These are phyloP conservation scores for Lucinisca nassula DNA, from an alignment of 2,888 invertebrate genomes.

Conservation along the genomic window DNA sequence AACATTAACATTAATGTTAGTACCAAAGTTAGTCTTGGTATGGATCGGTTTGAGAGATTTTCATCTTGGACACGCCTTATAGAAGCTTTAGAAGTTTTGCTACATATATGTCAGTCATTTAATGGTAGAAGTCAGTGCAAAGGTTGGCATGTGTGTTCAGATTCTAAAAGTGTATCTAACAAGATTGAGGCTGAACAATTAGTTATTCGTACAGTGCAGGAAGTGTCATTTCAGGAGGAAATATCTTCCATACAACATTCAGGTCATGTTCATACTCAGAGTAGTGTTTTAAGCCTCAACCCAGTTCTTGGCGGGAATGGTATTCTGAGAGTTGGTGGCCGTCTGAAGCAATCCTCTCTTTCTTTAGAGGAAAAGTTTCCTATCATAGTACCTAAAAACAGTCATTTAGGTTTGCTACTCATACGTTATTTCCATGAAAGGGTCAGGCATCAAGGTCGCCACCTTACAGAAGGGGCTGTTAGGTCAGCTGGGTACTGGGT, in stretches of 20 bases:
- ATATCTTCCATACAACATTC: neutral
- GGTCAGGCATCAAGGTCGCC: constrained; percentile 64
- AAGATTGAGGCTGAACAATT: constrained; percentile 19
- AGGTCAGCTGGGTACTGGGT: constrained; percentile 64
- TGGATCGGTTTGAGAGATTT: constrained; percentile 45
- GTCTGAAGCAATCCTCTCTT: constrained; percentile 19
- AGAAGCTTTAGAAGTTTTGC: constrained; percentile 3
- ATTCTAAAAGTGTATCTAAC: neutral
- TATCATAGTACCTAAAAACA: constrained; percentile 25
- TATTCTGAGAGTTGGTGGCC: constrained; percentile 51
- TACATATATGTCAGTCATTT: neutral
- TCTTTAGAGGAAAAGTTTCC: constrained; percentile 32
- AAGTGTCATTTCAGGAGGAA: constrained; percentile 34
- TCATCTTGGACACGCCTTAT: constrained; percentile 55
- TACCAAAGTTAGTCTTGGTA: neutral
- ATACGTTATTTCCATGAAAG: constrained; percentile 46
- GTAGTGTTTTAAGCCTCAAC: constrained; percentile 30
- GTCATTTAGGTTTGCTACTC: constrained; percentile 48
- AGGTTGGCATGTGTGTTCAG: constrained; percentile 47
- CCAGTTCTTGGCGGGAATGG: constrained; percentile 45
- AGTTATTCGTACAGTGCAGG: constrained; percentile 49
- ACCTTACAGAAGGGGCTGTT: constrained; percentile 66
- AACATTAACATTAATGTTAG: neutral
- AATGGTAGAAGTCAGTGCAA: neutral
- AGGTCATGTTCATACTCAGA: constrained; percentile 24